Base-by-base conservation (phyloP, 2,888 invertebrate species). In the Linnaemya tessellans region DNA sequence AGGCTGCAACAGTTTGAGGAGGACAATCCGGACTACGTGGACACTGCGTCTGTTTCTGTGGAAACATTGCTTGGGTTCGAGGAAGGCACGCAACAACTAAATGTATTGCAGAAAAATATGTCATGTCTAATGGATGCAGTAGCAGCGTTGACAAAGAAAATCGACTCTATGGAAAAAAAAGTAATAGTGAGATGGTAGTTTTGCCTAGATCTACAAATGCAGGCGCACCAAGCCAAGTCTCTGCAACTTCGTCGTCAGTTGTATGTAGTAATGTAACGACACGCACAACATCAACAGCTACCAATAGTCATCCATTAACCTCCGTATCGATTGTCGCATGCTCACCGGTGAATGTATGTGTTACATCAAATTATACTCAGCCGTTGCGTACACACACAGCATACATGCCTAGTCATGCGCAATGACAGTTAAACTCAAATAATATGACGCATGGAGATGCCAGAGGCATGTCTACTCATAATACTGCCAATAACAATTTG, bases 101-200 rank as follows among this genome's bases (percentile, higher is more conserved):
- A 15, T 13, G 46, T 43, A 13, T n/a, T 65, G 65, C 65, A 46
- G 41, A 65, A 25, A 15, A n/a, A 25, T 65, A 65, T 65, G 65
- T 46, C 15, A 8, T 8, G 46, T 4, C n/a, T 64, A 9, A 64
- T 62, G 64, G 51, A 64, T 7, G 51, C 64, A 13, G 41, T 54
- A 43, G 20, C 49, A n/a, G 58, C 60, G 5, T 25, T 60, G 2
- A 49, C 60, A 41, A 43, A 35, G 15, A 38, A 38, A 41, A 41
- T 38, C 13, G 11, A 18, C 3, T 18, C 18, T 41, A 38, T 62
- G 62, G 38, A 62, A 62, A 38, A n/a, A n/a, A n/a, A n/a, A n/a
- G n/a, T n/a, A n/a, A n/a, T n/a, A n/a, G n/a, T 3, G 18, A 18
- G 11, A 10, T 8, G 11, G 8, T 18, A 18, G 13, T 18, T 9